Evolutionary conservation across 30 jellyfish, hydroid and myxozoan species (phyloP).

Genomic region (Hydractinia echinata): DNA sequence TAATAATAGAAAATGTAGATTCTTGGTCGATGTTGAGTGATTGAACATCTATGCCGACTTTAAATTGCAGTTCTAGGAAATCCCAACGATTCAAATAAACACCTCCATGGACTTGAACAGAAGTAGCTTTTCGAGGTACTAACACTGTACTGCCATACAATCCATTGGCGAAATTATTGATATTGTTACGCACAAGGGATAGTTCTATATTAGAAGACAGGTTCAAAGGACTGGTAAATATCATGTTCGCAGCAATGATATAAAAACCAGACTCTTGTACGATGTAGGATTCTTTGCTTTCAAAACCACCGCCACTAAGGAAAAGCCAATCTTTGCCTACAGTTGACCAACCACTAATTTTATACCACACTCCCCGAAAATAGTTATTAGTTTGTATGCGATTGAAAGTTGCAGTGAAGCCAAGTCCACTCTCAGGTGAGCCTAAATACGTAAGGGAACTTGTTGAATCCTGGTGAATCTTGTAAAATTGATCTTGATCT

Average conservation of each 20-base stretch:
- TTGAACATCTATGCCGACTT: constrained; percentile 10
- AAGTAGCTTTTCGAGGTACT: constrained; percentile 19
- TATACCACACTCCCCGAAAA: constrained; percentile 7
- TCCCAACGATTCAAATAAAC: constrained; percentile 60
- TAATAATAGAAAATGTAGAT: constrained; percentile 73
- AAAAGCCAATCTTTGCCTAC: constrained; percentile 77
- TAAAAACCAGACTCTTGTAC: constrained; percentile 68
- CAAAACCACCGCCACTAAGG: constrained; percentile 57
- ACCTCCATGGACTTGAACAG: constrained; percentile 57
- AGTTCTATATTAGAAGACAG: constrained; percentile 46
- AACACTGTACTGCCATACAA: constrained; percentile 28
- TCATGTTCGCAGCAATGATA: constrained; percentile 57
- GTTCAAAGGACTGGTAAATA: constrained; percentile 25
- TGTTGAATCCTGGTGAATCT: constrained; percentile 47
- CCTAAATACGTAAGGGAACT: constrained; percentile 61
- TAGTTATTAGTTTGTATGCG: constrained; percentile 15
- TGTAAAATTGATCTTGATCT: constrained; percentile 50
- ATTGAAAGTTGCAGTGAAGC: constrained; percentile 70
- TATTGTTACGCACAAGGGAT: constrained; percentile 40
- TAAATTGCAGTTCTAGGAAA: constrained; percentile 41
- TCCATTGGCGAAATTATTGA: constrained; percentile 27
- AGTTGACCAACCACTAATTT: constrained; percentile 64
- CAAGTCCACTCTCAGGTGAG: constrained; percentile 25
- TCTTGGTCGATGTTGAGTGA: constrained; percentile 46
- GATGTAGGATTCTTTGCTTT: constrained; percentile 37